Evolutionary conservation across 2,888 invertebrate genomes (phyloP), one percentile per base, ranked within the genome.

Genomic region (Barypeithes pellucidus): DNA sequence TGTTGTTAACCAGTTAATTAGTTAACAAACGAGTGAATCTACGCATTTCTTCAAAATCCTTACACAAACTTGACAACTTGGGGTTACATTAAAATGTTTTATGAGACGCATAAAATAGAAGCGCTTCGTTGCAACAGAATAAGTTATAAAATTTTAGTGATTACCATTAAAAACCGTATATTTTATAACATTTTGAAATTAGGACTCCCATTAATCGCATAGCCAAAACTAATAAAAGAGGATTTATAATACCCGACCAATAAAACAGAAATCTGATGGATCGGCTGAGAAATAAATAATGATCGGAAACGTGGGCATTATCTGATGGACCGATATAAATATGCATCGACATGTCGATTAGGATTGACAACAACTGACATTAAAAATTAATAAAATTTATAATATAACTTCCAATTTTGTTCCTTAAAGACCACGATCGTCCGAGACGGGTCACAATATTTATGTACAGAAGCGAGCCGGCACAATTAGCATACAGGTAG

Each of bases 131-230:
- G 20, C 20, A 11, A 47, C 11, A 47, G 8, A 50, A 50, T 50
- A 50, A 50, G 50, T 50, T 50, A 24, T 50, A 50, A 50, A 50
- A 50, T 50, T 47, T 50, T 50, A 50, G 16, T 54, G 54, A 54
- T 54, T 33, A 33, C 33, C 54, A 54, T 33, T 29, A 54, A 54
- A 54, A 54, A 54, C 29, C 11, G 33, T 54, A 29, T 33, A 54
- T 54, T 54, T 54, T 33, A 54, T 16, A 29, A 54, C 33, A 54
- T 54, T 54, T 54, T 54, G 29, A 54, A 54, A 54, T 54, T 54
- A 54, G 54, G 54, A 54, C 14, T 54, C 16, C 33, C 29, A 33
- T 33, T 33, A 54, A 54, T 54, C 29, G 29, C 33, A 33, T 11
- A 54, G 54, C 29, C 33, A 29, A 33, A 54, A 54, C 54, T 54